Evolutionary conservation across 2,888 invertebrate species (phyloP), one percentile per base, ranked within the genome.

Genomic region (Pterobdella sp.): DNA sequence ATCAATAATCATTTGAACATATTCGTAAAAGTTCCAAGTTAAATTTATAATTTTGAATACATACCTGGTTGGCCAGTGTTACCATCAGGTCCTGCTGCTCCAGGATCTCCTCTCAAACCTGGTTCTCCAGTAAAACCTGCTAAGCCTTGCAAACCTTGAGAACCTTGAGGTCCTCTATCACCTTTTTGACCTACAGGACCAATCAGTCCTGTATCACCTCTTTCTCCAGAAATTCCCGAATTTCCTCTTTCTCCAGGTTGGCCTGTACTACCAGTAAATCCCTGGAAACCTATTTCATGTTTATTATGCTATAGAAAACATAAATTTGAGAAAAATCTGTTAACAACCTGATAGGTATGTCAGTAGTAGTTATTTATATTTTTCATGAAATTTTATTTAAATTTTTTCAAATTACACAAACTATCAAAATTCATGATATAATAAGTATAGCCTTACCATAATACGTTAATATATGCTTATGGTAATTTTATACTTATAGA

Each of bases 41-140:
- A 42, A 42, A 14, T 14, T 14, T 42, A 42, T 7, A 18, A 42
- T 18, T 14, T 42, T 42, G 42, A 14, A 42, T 42, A 42, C 32
- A 37, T 42, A 49, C 73, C 73, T 31, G 68, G 34, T 34, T 18
- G 10, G 34, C 75, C 75, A 34, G 35, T 37, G 22, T n/a, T 26
- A 26, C 75, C 75, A 65, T 52, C 22, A 1, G 52, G 4, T 36
- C 75, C 75, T 34, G 69, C 56, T 4, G 64, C 31, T 37, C 72
- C 72, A 26, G 60, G 26, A n/a, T 65, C 34, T 66, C 77, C 77
- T 42, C 73, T 32, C 29, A 74, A 63, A 22, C 78, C 79, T n/a
- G 69, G 60, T 32, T 52, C 32, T 29, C 79, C 79, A 31, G 70
- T 72, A 10, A 71, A 56, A 36, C 79, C 79, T 18, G 36, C 36